A percentile compares a stretch with the other conserved stretches of the same genome.
phyloP scores from a whole-genome alignment of 2,797 vertebrate genomes.

The Gallinago nigripennis region DNA sequence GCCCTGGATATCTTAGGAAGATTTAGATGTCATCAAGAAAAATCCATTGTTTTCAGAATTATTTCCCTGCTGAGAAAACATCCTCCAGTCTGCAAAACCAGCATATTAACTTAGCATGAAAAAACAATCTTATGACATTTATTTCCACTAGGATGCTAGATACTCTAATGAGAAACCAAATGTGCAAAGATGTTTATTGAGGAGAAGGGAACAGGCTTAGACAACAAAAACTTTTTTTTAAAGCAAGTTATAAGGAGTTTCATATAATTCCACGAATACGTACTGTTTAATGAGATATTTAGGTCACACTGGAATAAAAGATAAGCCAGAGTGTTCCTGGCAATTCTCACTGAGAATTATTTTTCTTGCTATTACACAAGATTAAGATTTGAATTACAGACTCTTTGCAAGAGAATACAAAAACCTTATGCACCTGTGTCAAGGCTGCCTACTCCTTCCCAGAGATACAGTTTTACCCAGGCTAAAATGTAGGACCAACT shows the following conservation, averaged over 20 bases:
- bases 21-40: not conserved
- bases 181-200: not conserved
- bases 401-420: not conserved
- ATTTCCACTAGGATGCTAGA: constrained; percentile 1
- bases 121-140: constrained; percentile 7
- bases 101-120: not conserved
- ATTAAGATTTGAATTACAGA: not conserved
- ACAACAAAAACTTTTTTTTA: not conserved
- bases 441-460: not conserved
- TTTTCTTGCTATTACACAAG: not conserved
- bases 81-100: not conserved
- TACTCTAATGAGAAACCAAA: constrained; percentile 29
- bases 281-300: not conserved
- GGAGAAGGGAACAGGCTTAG: not conserved
- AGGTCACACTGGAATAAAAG: not conserved
- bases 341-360: not conserved
- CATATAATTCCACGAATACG: not conserved
- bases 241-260: not conserved
- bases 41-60: constrained; percentile 7
- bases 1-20: not conserved
- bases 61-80: constrained; percentile 15
- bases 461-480: not conserved
- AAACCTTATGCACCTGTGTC: not conserved
- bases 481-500: not conserved
- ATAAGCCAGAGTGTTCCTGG: not conserved